Conservation (phyloP, 37 sponge, comb jelly and placozoan species). For the Eunapius fragilis region DNA sequence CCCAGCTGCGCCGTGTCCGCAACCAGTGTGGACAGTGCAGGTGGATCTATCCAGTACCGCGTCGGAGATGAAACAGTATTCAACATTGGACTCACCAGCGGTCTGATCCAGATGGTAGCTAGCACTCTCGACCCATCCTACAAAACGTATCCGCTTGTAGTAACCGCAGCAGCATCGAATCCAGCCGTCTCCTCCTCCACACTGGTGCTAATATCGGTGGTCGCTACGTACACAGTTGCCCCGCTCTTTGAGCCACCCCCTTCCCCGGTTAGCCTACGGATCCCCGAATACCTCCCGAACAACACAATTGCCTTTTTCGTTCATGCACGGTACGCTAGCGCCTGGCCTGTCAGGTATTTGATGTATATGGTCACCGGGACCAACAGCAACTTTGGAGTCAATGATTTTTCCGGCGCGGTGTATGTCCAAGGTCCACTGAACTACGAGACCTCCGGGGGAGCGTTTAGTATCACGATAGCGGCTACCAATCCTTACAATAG, state of each 20-base stretch:
- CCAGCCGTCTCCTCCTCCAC: conserved; percentile 8
- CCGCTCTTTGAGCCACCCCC: conserved; percentile 19
- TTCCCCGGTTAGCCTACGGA: not conserved
- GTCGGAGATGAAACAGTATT: conserved; percentile 4
- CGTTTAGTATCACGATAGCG: not conserved
- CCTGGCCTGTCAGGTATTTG: conserved; percentile 4
- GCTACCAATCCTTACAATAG: conserved; percentile 3
- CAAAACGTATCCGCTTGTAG: conserved; percentile 28
- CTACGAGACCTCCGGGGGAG: conserved; percentile 11
- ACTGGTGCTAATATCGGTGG: conserved; percentile 34
- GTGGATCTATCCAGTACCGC: conserved; percentile 21
- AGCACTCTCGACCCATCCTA: conserved; percentile 21
- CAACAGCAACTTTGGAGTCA: conserved; percentile 11
- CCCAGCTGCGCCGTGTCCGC: conserved; percentile 41
- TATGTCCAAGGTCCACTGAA: conserved; percentile 36
- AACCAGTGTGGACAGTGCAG: conserved; percentile 28
- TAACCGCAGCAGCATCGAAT: conserved; percentile 45
- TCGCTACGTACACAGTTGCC: conserved; percentile 19
- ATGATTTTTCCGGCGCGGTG: conserved; percentile 39
- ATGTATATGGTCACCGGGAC: not conserved
- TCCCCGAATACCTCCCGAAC: conserved; percentile 44
- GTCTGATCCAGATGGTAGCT: not conserved
- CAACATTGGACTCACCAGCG: not conserved
- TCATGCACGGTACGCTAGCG: conserved; percentile 39
- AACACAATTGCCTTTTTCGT: conserved; percentile 59